Evolutionary conservation across 2,113 vertebrate species (phyloP), one percentile per base, ranked within the genome.

Genomic region (Peromyscus leucopus): DNA sequence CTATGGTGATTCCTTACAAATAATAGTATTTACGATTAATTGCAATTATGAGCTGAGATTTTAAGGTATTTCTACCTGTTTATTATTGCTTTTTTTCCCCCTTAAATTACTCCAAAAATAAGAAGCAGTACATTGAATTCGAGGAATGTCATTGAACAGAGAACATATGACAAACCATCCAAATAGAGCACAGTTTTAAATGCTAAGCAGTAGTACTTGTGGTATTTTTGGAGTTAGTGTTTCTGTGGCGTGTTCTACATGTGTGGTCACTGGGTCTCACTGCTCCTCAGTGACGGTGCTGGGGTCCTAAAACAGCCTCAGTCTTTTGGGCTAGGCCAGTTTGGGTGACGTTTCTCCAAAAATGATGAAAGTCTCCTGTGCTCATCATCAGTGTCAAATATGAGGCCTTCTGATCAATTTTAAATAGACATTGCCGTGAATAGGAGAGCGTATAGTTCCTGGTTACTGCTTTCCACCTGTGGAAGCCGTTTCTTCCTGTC

Each of bases 11-110:
- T 93, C 28, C 51, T 95, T 92, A 42, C 90, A 33, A 92, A 59
- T 84, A 91, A 89, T 24, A 92, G 92, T 95, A 93, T 75, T 95
- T 91, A 84, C 31, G 65, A 85, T 67, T 95, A 89, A 67, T 96
- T 93, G 97, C 21, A 95, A 31, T 76, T 97, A 46, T 24, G 12
- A 79, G 4, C 83, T 90, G 90, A 90, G 51, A 95, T 94, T 97
- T 92, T 7, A 82, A 59, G 75, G n/a, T 95, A 63, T 95, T 84
- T 17, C 42, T 2, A 94, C n/a, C 5, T 89, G 55, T 75, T 51
- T 26, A 79, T 94, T 96, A 36, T 84, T 95, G 33, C 67, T 71
- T 84, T 88, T 88, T 89, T 48, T 21, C 86, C 36, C 86, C 36
- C 26, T 93, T 74, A 59, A 95, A 88, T 93, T 67, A 95, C 69